Percentiles rank a stretch among this genome's conserved stretches.
Conservation (phyloP, 2,113 vertebrate genomes). For the Melanotaenia duboulayi region DNA sequence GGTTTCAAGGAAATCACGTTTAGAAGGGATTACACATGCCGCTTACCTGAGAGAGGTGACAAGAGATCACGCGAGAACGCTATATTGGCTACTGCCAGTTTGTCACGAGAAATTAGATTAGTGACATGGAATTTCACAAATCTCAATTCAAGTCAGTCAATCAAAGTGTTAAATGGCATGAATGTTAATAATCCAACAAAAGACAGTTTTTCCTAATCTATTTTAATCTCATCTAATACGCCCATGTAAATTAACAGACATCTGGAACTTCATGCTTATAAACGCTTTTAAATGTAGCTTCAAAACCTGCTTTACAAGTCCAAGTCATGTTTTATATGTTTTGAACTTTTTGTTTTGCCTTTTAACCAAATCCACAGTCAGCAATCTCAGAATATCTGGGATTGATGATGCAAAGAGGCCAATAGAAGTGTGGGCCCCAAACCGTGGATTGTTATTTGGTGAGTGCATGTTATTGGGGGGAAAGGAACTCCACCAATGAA, state of each 20-base stretch:
- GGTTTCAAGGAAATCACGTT: neutral
- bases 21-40: too few species aligned
- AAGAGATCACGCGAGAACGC: neutral
- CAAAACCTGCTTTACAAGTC: conserved; percentile 21
- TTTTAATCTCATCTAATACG: neutral
- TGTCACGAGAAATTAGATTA: neutral
- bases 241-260: conserved; percentile 26
- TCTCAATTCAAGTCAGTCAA: neutral
- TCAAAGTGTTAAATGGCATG: conserved; percentile 1
- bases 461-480: conserved; percentile 88
- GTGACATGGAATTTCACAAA: neutral
- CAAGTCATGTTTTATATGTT: conserved; percentile 33
- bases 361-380: conserved; percentile 89
- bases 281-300: conserved; percentile 2
- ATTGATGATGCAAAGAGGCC: conserved; percentile 94
- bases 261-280: conserved; percentile 27
- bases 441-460: conserved; percentile 90
- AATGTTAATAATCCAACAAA: conserved; percentile 17
- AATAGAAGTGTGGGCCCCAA: conserved; percentile 87
- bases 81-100: neutral
- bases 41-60: conserved; percentile 8
- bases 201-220: neutral
- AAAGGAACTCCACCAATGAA: conserved; percentile 86
- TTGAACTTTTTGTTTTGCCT: conserved; percentile 81
- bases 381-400: conserved; percentile 92